Evolutionary conservation across 1,140 invertebrate genomes (phyloP), one percentile per base, ranked within the genome.

Genomic region (Bombus picipes): DNA sequence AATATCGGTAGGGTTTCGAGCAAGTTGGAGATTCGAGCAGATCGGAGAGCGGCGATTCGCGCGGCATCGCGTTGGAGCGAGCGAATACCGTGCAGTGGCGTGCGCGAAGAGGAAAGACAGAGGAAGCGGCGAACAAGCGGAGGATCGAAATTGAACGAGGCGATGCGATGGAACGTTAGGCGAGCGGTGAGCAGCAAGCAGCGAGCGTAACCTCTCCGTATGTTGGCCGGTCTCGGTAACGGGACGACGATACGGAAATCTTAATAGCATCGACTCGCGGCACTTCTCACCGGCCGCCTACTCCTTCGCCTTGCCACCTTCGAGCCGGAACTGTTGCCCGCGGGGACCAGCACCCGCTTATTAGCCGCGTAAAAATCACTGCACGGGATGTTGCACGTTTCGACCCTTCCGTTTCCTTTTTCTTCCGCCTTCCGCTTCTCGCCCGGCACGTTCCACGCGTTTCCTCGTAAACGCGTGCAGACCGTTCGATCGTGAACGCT

Each of bases 181-280:
- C 73, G 53, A 70, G 57, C 66, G 34, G 34, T 39, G 53, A 62
- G 59, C 59, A 28, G 59, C 59, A 1, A n/a, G 59, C 59, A 28
- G 28, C 59, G 59, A 62, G 37, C 3, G 15, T 43, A 22, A 65
- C 72, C 34, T 73, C 32, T 37, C 32, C 32, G 3, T 57, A 37
- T 43, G 37, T 57, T 43, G 53, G 25, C 18, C 59, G 25, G 47
- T 62, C 72, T 59, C 32, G 65, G 53, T 84, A 90, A 86, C 85
- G 81, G 87, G 89, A 88, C 85, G 81, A 88, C 70, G 62, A 78
- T 85, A 87, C 82, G 80, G 86, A 92, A 92, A 92, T 90, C 89
- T 92, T 92, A 90, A 92, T 89, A 85, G 82, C 81, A 86, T 75
- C 85, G 87, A 81, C 83, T 83, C 78, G 83, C 76, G 47, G 89